A percentile compares a stretch with the other conserved stretches of the same genome.
Conservation (phyloP, 2,888 invertebrate species). For the Limenitis camilla region DNA sequence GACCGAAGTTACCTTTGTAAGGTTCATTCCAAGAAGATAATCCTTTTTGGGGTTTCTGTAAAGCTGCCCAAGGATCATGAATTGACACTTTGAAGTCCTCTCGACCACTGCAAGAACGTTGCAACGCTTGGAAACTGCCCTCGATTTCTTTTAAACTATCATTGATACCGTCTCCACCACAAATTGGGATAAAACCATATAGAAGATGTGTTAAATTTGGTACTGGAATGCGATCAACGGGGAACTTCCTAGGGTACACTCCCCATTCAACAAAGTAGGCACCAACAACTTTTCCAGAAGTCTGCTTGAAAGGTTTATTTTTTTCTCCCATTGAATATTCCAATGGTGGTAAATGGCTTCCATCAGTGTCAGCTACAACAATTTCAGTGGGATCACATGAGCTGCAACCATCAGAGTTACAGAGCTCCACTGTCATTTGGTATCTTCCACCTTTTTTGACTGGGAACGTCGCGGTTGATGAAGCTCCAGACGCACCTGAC, state of each 20-base stretch:
- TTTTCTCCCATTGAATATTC: slow-evolving; percentile 56
- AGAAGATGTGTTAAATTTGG: slow-evolving; percentile 64
- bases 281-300: slow-evolving; percentile 64
- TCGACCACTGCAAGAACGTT: slow-evolving; percentile 64
- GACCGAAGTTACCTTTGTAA: slow-evolving; percentile 68
- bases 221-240: slow-evolving; percentile 59
- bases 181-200: slow-evolving; percentile 67
- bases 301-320: slow-evolving; percentile 66
- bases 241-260: slow-evolving; percentile 65
- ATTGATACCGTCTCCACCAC: slow-evolving; percentile 68
- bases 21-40: slow-evolving; percentile 67
- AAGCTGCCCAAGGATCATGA: slow-evolving; percentile 68
- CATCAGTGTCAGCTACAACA: slow-evolving; percentile 65
- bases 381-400: slow-evolving; percentile 59
- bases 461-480: slow-evolving; percentile 57
- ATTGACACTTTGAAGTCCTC: slow-evolving; percentile 68
- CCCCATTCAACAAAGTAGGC: slow-evolving; percentile 71
- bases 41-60: slow-evolving; percentile 67
- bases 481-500: slow-evolving; percentile 46
- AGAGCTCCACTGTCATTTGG: slow-evolving; percentile 60
- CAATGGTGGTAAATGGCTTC: slow-evolving; percentile 64
- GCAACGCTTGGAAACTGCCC: slow-evolving; percentile 67
- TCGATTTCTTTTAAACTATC: slow-evolving; percentile 70
- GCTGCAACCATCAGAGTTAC: slow-evolving; percentile 62
- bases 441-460: slow-evolving; percentile 65